Base-by-base conservation (phyloP, 2,888 invertebrate species). In the Brachynemurus nebulosus region DNA sequence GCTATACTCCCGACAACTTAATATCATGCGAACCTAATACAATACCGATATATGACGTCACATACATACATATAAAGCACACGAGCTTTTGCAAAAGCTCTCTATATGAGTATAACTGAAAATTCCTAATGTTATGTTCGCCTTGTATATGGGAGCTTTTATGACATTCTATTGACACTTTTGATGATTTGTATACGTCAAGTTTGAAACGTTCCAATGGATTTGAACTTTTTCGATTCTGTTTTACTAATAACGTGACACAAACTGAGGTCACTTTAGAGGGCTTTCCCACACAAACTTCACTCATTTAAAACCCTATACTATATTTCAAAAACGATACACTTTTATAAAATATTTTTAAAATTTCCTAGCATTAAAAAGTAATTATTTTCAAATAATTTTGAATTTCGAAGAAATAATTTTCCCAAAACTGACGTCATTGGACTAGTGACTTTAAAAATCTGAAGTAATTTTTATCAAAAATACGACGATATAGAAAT, bases 241-340 rank as follows among this genome's bases (percentile, higher is more conserved):
- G 44, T 18, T 14, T 20, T 14, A 25, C 38, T 23, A 19, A 19
- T 37, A 21, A 12, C 27, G n/a, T 44, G 44, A 44, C 44, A 44
- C 44, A 38, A 44, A 37, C 37, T 44, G 44, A 44, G 44, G 44
- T 44, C 44, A 44, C 38, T 33, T 38, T 38, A 44, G 44, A 44
- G 44, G 42, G 42, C 20, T 33, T 25, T 18, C 37, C 18, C 37
- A 20, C 20, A 12, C 30, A n/a, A n/a, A n/a, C n/a, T n/a, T n/a
- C n/a, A n/a, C n/a, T n/a, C n/a, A n/a, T n/a, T n/a, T n/a, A n/a
- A n/a, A n/a, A n/a, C n/a, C n/a, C n/a, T n/a, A n/a, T n/a, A n/a
- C n/a, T n/a, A n/a, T n/a, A n/a, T n/a, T n/a, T n/a, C n/a, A n/a
- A n/a, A n/a, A n/a, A n/a, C n/a, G n/a, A n/a, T n/a, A n/a, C n/a